Evolutionary conservation across 2,888 invertebrate genomes (phyloP), one percentile per base, ranked within the genome.

Genomic region (Nasonia oneida): DNA sequence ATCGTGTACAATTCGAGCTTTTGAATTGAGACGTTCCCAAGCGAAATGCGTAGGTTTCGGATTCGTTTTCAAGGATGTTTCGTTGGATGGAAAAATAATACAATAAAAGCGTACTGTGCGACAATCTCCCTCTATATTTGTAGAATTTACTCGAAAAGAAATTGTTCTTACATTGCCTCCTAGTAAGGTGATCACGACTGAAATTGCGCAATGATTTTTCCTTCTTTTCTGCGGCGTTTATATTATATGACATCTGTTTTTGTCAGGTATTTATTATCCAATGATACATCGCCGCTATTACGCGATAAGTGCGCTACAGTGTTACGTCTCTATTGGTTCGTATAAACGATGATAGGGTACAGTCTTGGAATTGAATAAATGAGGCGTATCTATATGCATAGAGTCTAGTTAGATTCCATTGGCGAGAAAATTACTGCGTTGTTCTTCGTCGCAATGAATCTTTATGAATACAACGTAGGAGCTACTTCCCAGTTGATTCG

Each of bases 191-290:
- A 81, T 47, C 64, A 47, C 14, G 39, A 61, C 33, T 81, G 61
- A 64, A 61, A 73, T 81, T 57, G 33, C 81, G 61, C 42, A 81
- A 81, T 23, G n/a, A 18, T 33, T 47, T 74, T 53, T 61, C 29
- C 29, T 12, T 39, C 8, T 74, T 39, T 75, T n/a, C 10, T 8
- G 6, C 42, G 8, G 15, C 33, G 64, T 75, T 29, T 29, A 29
- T 29, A 29, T 29, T 29, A 29, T 76, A 29, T 67, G 53, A 64
- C 81, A 75, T 37, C 47, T 23, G 64, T 50, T 64, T 23, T 61
- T 61, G 8, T 61, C 18, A 61, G 57, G 57, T 61, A 61, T 61
- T n/a, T 61, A 61, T 61, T 61, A 61, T 61, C 23, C 57, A 61
- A 61, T 61, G 23, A n/a, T 61, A 53, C 10, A 12, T 12, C 47